These are phyloP conservation scores for Zoanthus gigantus DNA, from an alignment of 92 coral and sea anemone genomes.

Conservation along the genomic window DNA sequence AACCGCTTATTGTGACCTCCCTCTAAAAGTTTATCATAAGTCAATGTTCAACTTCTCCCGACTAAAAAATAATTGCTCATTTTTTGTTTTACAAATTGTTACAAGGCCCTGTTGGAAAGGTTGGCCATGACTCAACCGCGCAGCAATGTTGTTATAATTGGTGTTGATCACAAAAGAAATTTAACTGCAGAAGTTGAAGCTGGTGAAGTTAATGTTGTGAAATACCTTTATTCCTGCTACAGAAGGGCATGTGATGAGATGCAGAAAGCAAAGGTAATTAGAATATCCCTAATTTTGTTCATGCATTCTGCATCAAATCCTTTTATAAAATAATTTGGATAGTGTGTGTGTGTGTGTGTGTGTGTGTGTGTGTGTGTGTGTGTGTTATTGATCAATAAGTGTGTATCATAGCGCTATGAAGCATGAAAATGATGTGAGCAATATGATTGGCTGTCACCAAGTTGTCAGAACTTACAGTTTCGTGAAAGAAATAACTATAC, in stretches of 20 bases:
- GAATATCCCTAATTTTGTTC: too few relatives aligned
- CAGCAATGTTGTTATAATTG: conserved; percentile 70
- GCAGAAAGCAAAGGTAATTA: conserved; percentile 74
- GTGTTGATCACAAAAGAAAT: conserved; percentile 73
- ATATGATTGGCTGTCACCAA: too few relatives aligned
- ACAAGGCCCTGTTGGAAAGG: conserved; percentile 90
- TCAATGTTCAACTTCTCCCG: background rate
- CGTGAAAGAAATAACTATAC: too few relatives aligned
- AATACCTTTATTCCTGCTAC: conserved; percentile 82
- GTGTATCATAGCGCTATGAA: too few relatives aligned
- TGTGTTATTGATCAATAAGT: too few relatives aligned
- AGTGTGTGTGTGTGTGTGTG: too few relatives aligned
- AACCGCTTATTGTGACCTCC: too few relatives aligned
- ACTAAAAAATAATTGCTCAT: background rate
- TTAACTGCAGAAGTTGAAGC: conserved; percentile 84
- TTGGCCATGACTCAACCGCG: conserved; percentile 82
- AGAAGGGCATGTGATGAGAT: conserved; percentile 75
- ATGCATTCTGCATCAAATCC: too few relatives aligned
- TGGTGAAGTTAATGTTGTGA: conserved; percentile 76
- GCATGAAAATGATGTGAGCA: too few relatives aligned
- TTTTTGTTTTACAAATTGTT: background rate
- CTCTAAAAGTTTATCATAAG: background rate
- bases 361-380: too few relatives aligned
- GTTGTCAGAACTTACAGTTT: too few relatives aligned
- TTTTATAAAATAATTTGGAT: too few relatives aligned